Base-by-base conservation (phyloP, 2,888 invertebrate species). In the Melikaiella ostensackeni region DNA sequence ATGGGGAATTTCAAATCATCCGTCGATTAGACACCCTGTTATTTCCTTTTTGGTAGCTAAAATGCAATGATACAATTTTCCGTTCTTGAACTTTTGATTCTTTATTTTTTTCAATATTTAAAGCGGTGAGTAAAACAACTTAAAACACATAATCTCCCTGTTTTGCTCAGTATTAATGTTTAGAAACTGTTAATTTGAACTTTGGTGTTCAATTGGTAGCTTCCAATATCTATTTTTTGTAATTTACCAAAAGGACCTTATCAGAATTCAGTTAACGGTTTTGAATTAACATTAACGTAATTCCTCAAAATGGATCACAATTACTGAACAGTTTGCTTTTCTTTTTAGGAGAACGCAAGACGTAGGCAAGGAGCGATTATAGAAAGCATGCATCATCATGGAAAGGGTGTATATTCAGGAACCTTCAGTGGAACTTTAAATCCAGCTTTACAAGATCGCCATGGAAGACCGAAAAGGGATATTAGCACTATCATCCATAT, bases 401-500 rank as follows among this genome's bases (percentile, higher is more conserved):
- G 98, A 83, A 97, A 97, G 91, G 98, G 98, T 86, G 97, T 98
- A 82, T 98, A 98, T 92, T 98, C 98, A 19, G 98, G 98, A 82
- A 98, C 98, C 80, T 98, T 98, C 92, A 98, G 98, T 89, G 98
- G 98, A 75, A 98, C 98, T 24, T 92, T 98, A 75, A 98, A 98
- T 92, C 98, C 98, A 75, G 97, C 98, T 63, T 93, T 98, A 73
- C 98, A 98, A 92, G 98, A 98, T 92, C 95, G 94, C 86, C 96
- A 96, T 88, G 98, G 98, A 16, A 94, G 97, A 85, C 98, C 98
- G 74, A 97, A 98, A 90, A 95, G 98, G 81, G 98, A 98, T 92
- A 98, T 98, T 87, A 97, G 97, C 78, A 98, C 98, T 64, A 98
- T 98, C 83, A 97, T 98, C 85, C 98, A 98, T 92, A 98, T 98